A percentile compares a stretch with the other conserved stretches of the same genome.
phyloP scores from a whole-genome alignment of 1,140 invertebrate species.

The Euura saliciscinereae region DNA sequence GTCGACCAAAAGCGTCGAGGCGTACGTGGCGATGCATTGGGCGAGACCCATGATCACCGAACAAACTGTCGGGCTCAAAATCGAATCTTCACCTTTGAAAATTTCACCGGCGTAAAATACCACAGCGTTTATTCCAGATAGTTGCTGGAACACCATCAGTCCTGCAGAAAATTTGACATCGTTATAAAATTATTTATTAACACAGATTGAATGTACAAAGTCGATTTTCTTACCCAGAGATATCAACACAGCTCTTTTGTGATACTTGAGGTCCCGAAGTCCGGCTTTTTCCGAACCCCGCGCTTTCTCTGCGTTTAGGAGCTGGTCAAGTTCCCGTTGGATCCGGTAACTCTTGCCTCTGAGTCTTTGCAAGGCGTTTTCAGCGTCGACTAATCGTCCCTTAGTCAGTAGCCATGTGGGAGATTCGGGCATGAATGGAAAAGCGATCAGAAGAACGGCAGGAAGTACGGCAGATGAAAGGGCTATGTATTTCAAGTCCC shows the following conservation, averaged over 20 bases:
- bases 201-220: too few relatives aligned
- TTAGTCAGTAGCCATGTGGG: constrained; percentile 52
- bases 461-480: constrained; percentile 28
- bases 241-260: constrained; percentile 60
- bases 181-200: too few relatives aligned
- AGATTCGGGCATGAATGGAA: constrained; percentile 35
- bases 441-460: constrained; percentile 28
- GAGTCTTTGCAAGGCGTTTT: constrained; percentile 25
- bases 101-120: constrained; percentile 66
- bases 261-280: constrained; percentile 54
- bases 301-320: constrained; percentile 50
- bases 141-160: constrained; percentile 74
- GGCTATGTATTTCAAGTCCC: constrained; percentile 23
- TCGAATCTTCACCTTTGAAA: constrained; percentile 52
- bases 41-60: constrained; percentile 60
- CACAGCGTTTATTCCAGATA: constrained; percentile 68
- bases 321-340: constrained; percentile 26
- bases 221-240: constrained; percentile 48
- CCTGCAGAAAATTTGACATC: constrained; percentile 54
- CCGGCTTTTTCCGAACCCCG: constrained; percentile 48
- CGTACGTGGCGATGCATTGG: constrained; percentile 56
- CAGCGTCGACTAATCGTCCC: constrained; percentile 45
- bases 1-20: constrained; percentile 57
- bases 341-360: constrained; percentile 21
- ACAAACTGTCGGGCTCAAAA: constrained; percentile 38